phyloP scores from a whole-genome alignment of 1,140 invertebrate species.

The Dufourea novaeangliae region DNA sequence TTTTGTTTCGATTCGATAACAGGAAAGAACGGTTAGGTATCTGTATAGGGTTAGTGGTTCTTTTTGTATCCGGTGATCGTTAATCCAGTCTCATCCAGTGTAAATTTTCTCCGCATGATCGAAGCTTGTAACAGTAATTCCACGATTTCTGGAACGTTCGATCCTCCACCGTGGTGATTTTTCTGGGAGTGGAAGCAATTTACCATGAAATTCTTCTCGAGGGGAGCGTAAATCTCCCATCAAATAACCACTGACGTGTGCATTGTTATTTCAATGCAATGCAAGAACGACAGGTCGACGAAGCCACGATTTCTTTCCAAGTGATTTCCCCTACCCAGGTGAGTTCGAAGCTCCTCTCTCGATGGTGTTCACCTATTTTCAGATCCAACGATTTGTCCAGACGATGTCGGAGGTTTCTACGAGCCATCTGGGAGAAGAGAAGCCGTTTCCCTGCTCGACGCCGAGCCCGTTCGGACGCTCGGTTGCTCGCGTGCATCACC shows the following conservation, averaged over 20 bases:
- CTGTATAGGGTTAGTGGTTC: too few relatives aligned
- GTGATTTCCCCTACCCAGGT: too few relatives aligned
- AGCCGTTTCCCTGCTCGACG: slow-evolving; percentile 5
- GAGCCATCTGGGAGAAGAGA: too few relatives aligned
- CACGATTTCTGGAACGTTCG: neutral
- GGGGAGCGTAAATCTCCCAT: neutral
- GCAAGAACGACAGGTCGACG: too few relatives aligned
- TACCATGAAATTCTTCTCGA: neutral
- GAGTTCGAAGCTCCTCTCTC: too few relatives aligned
- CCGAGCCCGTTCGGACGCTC: slow-evolving; percentile 26
- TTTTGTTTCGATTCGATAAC: neutral
- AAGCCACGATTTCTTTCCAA: too few relatives aligned
- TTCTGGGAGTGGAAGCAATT: neutral
- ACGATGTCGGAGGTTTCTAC: slow-evolving; percentile 3
- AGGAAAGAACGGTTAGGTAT: too few relatives aligned
- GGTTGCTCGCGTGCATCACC: slow-evolving; percentile 45
- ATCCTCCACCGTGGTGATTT: neutral
- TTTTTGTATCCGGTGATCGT: too few relatives aligned
- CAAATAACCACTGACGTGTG: neutral
- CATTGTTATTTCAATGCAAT: too few relatives aligned
- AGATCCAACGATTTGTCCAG: slow-evolving; percentile 26
- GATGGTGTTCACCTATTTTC: too few relatives aligned
- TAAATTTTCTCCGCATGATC: too few relatives aligned
- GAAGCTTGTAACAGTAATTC: neutral
- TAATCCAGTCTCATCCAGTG: too few relatives aligned